Percentiles rank a stretch among this genome's conserved stretches.
Conservation (phyloP, 2,888 invertebrate species). For the Xylocampa areola region DNA sequence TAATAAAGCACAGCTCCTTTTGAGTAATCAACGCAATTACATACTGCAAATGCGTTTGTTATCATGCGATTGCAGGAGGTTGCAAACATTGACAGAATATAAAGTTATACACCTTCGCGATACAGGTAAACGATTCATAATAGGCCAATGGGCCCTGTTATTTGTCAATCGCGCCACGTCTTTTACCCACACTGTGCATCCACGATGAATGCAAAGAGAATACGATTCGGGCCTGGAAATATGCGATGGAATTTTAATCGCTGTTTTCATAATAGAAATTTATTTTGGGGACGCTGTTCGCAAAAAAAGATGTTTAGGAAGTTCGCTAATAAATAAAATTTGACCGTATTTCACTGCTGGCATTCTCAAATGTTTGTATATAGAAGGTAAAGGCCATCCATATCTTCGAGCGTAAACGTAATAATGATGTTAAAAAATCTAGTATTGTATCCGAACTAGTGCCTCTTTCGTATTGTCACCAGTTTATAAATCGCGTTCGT, state of each 20-base stretch:
- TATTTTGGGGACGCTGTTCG: slow-evolving; percentile 32
- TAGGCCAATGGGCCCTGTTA: slow-evolving; percentile 64
- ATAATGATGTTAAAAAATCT: slow-evolving; percentile 43
- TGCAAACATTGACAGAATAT: slow-evolving; percentile 67
- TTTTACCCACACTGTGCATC: slow-evolving; percentile 64
- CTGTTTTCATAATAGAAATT: slow-evolving; percentile 59
- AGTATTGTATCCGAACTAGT: slow-evolving; percentile 33
- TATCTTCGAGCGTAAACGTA: slow-evolving; percentile 41
- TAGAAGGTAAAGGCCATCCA: slow-evolving; percentile 55
- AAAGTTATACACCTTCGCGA: slow-evolving; percentile 62
- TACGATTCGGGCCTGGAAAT: slow-evolving; percentile 59
- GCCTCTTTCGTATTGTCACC: slow-evolving; percentile 54
- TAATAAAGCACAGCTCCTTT: slow-evolving; percentile 55
- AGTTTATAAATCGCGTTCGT: slow-evolving; percentile 69
- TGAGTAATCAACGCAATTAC: slow-evolving; percentile 64
- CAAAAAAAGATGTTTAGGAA: slow-evolving; percentile 22
- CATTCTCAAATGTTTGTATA: slow-evolving; percentile 46
- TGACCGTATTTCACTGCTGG: slow-evolving; percentile 17
- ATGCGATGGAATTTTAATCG: slow-evolving; percentile 76
- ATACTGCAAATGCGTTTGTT: slow-evolving; percentile 61
- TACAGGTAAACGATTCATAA: slow-evolving; percentile 74
- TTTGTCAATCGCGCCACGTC: slow-evolving; percentile 80
- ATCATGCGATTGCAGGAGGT: slow-evolving; percentile 63
- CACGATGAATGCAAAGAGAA: slow-evolving; percentile 68
- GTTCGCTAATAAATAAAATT: slow-evolving; percentile 24